These are phyloP conservation scores for Caenorhabditis sp. DNA, from an alignment of 2,888 invertebrate species.

Conservation along the genomic window DNA sequence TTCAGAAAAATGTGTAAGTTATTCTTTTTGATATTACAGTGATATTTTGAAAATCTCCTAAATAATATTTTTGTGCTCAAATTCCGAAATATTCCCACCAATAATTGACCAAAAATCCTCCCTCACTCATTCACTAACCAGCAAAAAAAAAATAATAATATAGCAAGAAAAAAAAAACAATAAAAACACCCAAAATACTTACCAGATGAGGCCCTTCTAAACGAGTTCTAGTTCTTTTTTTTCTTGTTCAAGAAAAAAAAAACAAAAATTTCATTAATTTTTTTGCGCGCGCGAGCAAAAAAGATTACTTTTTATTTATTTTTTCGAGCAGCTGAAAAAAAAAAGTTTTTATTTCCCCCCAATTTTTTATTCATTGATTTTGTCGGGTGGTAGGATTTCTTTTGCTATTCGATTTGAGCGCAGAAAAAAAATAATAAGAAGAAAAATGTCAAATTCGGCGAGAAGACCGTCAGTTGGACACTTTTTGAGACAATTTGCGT, in stretches of 20 bases:
- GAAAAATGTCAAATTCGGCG: background rate
- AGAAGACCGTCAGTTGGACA: slow-evolving; percentile 33
- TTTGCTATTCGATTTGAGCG: background rate
- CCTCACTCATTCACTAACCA: background rate
- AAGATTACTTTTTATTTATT: background rate
- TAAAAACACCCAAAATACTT: no score
- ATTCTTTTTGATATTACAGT: background rate
- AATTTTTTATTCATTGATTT: slow-evolving; percentile 31
- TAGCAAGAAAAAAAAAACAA: no score
- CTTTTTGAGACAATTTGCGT: slow-evolving; percentile 34
- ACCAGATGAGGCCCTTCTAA: slow-evolving; percentile 1
- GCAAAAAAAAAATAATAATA: background rate
- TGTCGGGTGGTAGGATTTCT: background rate
- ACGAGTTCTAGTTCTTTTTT: background rate
- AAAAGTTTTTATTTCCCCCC: background rate
- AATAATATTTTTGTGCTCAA: background rate
- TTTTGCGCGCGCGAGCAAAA: background rate
- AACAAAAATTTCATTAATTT: background rate
- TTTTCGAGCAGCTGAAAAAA: slow-evolving; percentile 1
- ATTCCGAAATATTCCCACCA: no score
- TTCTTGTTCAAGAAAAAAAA: background rate
- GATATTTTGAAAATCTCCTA: background rate
- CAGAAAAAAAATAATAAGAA: background rate
- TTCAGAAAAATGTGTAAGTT: slow-evolving; percentile 1
- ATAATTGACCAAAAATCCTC: background rate